Evolutionary conservation across 1,140 invertebrate genomes (phyloP), one percentile per base, ranked within the genome.

Genomic region (Alviniconcha marisindica): DNA sequence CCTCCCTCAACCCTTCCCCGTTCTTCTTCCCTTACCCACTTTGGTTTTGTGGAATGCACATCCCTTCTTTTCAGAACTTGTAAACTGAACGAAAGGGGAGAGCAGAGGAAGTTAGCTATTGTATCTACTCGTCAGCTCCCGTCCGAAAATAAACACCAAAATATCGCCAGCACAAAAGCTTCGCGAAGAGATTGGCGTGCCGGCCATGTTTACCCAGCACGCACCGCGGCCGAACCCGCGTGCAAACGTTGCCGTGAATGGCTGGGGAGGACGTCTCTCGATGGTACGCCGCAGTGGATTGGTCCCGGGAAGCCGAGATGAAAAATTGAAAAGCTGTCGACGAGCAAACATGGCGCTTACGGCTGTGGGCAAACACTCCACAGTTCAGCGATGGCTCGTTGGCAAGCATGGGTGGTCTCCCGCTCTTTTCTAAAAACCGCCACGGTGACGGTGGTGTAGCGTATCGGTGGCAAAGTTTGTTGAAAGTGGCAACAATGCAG

Each of bases 331-430:
- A 76, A 76, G 4, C 40, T 48, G 3, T 38, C 21, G 40, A 24
- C 15, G n/a, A 38, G 73, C 40, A 76, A 76, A 76, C 73, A 42
- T 76, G 73, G 73, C 73, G 73, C 38, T 28, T 40, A 44, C 38
- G 38, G 73, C 33, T 76, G 73, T 76, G 73, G 33, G 73, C 73
- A 76, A 76, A 76, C 73, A 76, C 73, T 76, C 73, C 73, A 44
- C 2, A 42, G 24, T 44, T 76, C 73, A 44, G 24, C 73, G 73
- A n/a, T 76, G 73, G 1, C 18, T n/a, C 36, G 4, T 40, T 40
- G 73, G 38, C n/a, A 42, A 40, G 73, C 73, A 76, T 44, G 73
- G 73, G 73, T 76, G 73, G 73, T 76, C 73, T 14, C 36, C 38
- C 36, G 14, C 42, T 21, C 44, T 63, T 24, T 63, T 10, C 18